Evolutionary conservation across 2,113 vertebrate species (phyloP), one percentile per base, ranked within the genome.

Genomic region (Benitochromis conjunctus): DNA sequence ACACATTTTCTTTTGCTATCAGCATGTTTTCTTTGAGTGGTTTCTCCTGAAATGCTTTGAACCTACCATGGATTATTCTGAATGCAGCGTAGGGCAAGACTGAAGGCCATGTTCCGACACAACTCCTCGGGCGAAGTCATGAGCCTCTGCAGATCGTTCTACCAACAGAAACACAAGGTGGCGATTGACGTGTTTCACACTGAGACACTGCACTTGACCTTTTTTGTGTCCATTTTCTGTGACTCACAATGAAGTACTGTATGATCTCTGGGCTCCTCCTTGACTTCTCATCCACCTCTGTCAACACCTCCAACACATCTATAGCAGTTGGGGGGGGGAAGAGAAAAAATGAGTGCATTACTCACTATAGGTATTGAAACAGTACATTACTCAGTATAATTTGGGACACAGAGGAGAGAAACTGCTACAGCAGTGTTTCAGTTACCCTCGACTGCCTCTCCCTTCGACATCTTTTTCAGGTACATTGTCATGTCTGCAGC

Each of bases 231-330:
- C 78, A 7, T 51, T 58, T 36, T 53, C 60, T 1, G 9, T 94
- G 93, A 96, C 98, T 96, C 95, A 99, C 99, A 24, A 96, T 96
- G 95, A 99, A 99, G 94, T 98, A 99, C 84, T 97, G 96, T 82
- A 99, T 97, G 92, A 99, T 97, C 95, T 99, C 99, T 3, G 98
- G 98, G 89, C 97, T 98, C 88, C 98, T 96, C 81, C 97, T 97
- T n/a, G 99, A 98, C 96, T 98, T 98, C 86, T 99, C 98, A 34
- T 99, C 99, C 13, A 99, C 96, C 93, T 99, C 98, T 11, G 96
- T 97, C 95, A 99, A 97, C 78, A 97, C 98, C 38, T 99, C 98
- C 93, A 99, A 84, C 88, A 99, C 96, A 77, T 99, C 98, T 99
- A 80, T 2, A 69, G 58, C 36, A 71, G 19, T 71, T 2, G 24